Evolutionary conservation across 2,113 vertebrate genomes (phyloP).

Genomic region (Zosterops borbonicus): DNA sequence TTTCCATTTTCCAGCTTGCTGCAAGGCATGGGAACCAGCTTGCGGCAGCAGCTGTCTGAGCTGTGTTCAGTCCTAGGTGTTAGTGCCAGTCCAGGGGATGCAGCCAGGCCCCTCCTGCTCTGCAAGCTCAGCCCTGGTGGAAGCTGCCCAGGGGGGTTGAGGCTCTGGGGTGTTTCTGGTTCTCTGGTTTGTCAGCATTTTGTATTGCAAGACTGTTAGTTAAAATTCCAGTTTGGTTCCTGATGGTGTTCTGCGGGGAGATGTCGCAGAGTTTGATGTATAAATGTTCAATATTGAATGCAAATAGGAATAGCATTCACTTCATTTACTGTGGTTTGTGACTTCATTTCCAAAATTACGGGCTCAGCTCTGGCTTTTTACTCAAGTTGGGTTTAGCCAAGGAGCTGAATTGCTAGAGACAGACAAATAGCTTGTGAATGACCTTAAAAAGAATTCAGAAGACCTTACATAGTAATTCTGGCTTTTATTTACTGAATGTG

Average conservation of each 20-base stretch:
- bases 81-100: neutral
- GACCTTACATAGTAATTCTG: neutral
- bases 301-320: neutral
- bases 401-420: neutral
- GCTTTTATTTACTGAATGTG: neutral
- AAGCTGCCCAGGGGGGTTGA: rapidly evolving
- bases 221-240: neutral
- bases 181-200: neutral
- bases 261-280: neutral
- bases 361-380: neutral
- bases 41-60: neutral
- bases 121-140: neutral
- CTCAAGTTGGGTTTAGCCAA: neutral
- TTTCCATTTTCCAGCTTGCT: neutral
- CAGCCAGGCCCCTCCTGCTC: neutral
- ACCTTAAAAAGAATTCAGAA: neutral
- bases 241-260: neutral
- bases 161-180: neutral
- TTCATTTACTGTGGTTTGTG: neutral
- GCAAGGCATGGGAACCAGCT: neutral
- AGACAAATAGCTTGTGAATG: neutral
- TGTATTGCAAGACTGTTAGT: neutral
- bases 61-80: neutral
- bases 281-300: neutral
- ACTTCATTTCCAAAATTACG: neutral